Evolutionary conservation across 2,113 vertebrate genomes (phyloP), one percentile per base, ranked within the genome.

Genomic region (Campylomormyrus tamandua): DNA sequence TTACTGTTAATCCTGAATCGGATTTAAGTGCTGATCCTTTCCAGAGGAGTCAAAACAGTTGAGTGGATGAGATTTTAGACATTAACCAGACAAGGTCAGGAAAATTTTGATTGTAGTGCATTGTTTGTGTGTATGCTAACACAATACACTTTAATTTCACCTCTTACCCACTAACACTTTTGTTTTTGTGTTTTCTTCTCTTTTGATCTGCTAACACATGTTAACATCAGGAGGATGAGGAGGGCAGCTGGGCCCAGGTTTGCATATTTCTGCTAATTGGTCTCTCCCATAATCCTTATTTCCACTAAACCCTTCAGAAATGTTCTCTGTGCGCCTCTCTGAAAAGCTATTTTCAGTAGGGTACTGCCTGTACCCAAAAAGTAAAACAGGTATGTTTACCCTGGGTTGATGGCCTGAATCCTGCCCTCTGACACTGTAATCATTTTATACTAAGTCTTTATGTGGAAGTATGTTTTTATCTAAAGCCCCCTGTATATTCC

Each of bases 161-260:
- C 89, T 89, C 90, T 62, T 84, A 90, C 92, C 93, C 91, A 95
- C 95, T 96, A 96, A 96, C 95, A 50, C 90, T 91, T 83, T 92
- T 92, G 94, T 74, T 94, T 89, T 94, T 35, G 74, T 80, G 74
- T 80, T 42, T 80, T 77, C 58, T 27, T 66, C 62, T 93, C 92
- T 95, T 91, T 27, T 94, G 96, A 96, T 96, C 95, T 96, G 96
- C 96, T 98, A 97, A 98, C 97, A 89, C 93, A 94, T 94, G 95
- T 83, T 98, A 97, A 97, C 97, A 91, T 93, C 97, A 99, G 98
- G 98, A 99, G 93, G 98, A 99, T 96, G 98, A 98, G 96, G 98
- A 98, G 97, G 97, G 98, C 92, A 98, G 98, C 98, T 99, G 98
- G 98, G 98, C 98, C 94, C 98, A 99, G 98, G 98, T 99, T 97